Percentiles rank a stretch among this genome's conserved stretches.
Conservation (phyloP, 2,888 invertebrate species). For the Branchipolynoe longqiensis region DNA sequence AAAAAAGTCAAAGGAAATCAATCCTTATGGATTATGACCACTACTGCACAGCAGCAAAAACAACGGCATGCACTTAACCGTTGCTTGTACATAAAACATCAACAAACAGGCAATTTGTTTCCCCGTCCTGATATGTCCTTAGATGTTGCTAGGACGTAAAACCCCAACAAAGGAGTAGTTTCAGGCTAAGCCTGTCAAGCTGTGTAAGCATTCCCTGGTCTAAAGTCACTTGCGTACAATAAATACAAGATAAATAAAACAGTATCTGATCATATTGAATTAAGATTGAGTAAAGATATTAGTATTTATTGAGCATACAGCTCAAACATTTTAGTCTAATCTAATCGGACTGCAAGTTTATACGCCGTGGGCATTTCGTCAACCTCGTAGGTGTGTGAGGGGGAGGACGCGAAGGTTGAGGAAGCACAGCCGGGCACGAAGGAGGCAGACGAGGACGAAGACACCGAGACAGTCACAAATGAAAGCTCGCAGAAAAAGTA, state of each 20-base stretch:
- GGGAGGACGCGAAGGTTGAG: not conserved
- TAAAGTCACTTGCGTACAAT: not conserved
- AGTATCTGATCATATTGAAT: too few species aligned
- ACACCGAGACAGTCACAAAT: not conserved
- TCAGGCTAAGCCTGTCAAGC: not conserved
- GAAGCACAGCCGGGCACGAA: not conserved
- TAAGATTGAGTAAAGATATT: not conserved
- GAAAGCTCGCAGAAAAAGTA: not conserved
- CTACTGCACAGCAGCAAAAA: too few species aligned
- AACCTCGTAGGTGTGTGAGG: not conserved
- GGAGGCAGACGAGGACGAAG: not conserved
- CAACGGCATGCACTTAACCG: too few species aligned
- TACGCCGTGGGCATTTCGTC: not conserved
- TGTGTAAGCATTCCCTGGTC: not conserved
- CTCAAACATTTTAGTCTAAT: too few species aligned
- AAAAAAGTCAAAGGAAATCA: too few species aligned
- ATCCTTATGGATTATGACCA: too few species aligned
- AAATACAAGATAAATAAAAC: not conserved
- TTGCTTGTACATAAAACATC: too few species aligned
- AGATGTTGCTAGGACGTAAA: too few species aligned
- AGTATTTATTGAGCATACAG: not conserved
- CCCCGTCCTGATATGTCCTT: too few species aligned
- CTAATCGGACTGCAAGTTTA: too few species aligned
- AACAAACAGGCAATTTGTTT: too few species aligned
- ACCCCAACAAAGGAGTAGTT: not conserved